These are phyloP conservation scores for Iselma pallidipennis DNA, from an alignment of 2,888 invertebrate species.

Conservation along the genomic window DNA sequence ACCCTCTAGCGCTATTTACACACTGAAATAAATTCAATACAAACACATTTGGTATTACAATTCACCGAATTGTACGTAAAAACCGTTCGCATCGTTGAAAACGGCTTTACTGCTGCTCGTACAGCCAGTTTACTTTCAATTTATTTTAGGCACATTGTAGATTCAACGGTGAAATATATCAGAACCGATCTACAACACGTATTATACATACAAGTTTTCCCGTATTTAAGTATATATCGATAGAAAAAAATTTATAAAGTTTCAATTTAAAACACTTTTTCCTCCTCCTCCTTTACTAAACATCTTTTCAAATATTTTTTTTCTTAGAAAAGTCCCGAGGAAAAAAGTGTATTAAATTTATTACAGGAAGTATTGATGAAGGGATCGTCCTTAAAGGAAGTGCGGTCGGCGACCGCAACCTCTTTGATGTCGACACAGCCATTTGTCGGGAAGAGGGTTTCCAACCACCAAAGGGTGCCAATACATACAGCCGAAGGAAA, in stretches of 20 bases:
- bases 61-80: constrained; percentile 28
- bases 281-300: neutral
- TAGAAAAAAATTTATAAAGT: neutral
- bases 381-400: neutral
- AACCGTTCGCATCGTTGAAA: constrained; percentile 25
- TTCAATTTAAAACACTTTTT: neutral
- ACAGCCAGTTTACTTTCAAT: constrained; percentile 38
- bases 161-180: constrained; percentile 34
- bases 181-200: constrained; percentile 22
- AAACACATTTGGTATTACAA: constrained; percentile 29
- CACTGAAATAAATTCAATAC: constrained; percentile 17
- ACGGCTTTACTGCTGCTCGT: constrained; percentile 28
- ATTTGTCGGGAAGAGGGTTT: constrained; percentile 1
- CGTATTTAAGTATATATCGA: neutral
- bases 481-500: neutral
- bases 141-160: constrained; percentile 34
- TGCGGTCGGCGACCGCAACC: neutral
- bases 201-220: neutral
- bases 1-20: neutral
- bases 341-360: neutral
- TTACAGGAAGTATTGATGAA: neutral
- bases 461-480: neutral
- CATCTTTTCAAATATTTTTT: neutral
- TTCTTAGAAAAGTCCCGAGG: neutral
- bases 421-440: neutral